Evolutionary conservation across 2,113 vertebrate species (phyloP).

Genomic region (Hiodon alosoides): DNA sequence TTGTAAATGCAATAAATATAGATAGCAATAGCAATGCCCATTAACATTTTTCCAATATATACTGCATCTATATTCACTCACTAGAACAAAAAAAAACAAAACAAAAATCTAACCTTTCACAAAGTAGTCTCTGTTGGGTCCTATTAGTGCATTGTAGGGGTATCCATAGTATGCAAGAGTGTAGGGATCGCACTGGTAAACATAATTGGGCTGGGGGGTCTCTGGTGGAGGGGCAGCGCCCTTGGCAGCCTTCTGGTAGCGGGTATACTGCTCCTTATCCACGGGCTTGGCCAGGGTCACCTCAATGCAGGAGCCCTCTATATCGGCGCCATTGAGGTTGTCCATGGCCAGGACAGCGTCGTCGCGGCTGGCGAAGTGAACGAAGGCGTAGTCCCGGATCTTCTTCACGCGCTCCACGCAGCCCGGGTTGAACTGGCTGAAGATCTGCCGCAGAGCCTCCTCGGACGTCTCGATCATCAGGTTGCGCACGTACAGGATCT

Average conservation of each 20-base stretch:
- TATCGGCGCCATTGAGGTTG: conserved; percentile 85
- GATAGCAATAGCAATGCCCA: neutral
- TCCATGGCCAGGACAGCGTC: conserved; percentile 93
- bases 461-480: conserved; percentile 98
- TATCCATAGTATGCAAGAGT: conserved; percentile 92
- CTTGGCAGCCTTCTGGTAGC: conserved; percentile 95
- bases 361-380: conserved; percentile 89
- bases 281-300: conserved; percentile 96
- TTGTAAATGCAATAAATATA: too few species aligned
- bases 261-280: conserved; percentile 96
- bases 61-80: conserved; percentile 2
- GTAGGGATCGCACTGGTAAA: conserved; percentile 96
- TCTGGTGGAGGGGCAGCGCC: conserved; percentile 55
- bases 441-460: conserved; percentile 85
- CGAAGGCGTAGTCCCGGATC: conserved; percentile 95
- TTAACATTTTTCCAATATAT: neutral
- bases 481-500: conserved; percentile 97
- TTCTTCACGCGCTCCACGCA: conserved; percentile 96
- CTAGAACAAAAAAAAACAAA: neutral
- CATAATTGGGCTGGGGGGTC: conserved; percentile 72
- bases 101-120: conserved; percentile 83
- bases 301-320: conserved; percentile 93
- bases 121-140: conserved; percentile 97
- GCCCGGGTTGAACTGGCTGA: conserved; percentile 91
- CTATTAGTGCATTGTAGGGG: conserved; percentile 90